These are phyloP conservation scores for Drosophila mulleri DNA, from an alignment of 2,888 invertebrate genomes.

Conservation along the genomic window DNA sequence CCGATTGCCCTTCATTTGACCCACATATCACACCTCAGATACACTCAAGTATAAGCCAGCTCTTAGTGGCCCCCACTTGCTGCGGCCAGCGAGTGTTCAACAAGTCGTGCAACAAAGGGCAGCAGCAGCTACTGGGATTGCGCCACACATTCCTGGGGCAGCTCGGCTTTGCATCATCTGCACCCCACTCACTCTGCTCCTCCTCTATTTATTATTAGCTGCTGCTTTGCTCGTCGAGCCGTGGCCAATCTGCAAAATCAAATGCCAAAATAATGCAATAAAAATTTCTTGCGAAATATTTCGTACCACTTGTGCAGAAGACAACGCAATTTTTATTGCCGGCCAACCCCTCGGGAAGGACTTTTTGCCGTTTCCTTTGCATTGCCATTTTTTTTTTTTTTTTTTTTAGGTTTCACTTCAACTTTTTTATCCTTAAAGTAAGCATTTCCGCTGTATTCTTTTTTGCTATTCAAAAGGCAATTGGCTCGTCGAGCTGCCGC, in stretches of 20 bases:
- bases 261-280: slow-evolving; percentile 66
- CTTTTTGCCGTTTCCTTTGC: slow-evolving; percentile 21
- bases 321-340: slow-evolving; percentile 66
- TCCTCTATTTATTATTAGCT: slow-evolving; percentile 44
- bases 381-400: slow-evolving; percentile 28
- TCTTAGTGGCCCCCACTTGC: slow-evolving; percentile 40
- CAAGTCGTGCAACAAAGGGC: slow-evolving; percentile 43
- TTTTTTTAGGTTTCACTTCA: slow-evolving; percentile 8
- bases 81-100: slow-evolving; percentile 37
- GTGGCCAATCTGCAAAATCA: slow-evolving; percentile 50
- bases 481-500: slow-evolving; percentile 53
- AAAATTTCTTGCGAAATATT: slow-evolving; percentile 58
- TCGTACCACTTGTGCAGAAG: slow-evolving; percentile 45
- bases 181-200: background rate
- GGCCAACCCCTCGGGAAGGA: slow-evolving; percentile 30
- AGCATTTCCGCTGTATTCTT: slow-evolving; percentile 54
- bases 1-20: background rate
- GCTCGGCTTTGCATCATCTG: too few species aligned
- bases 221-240: slow-evolving; percentile 34
- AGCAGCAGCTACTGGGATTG: slow-evolving; percentile 27
- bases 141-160: slow-evolving; percentile 25
- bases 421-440: slow-evolving; percentile 37
- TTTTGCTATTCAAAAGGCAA: slow-evolving; percentile 41
- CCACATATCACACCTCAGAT: slow-evolving; percentile 4
- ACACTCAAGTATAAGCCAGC: background rate